Evolutionary conservation across 23 tunicate species (phyloP), one percentile per base, ranked within the genome.

Genomic region (Diplosoma virens): DNA sequence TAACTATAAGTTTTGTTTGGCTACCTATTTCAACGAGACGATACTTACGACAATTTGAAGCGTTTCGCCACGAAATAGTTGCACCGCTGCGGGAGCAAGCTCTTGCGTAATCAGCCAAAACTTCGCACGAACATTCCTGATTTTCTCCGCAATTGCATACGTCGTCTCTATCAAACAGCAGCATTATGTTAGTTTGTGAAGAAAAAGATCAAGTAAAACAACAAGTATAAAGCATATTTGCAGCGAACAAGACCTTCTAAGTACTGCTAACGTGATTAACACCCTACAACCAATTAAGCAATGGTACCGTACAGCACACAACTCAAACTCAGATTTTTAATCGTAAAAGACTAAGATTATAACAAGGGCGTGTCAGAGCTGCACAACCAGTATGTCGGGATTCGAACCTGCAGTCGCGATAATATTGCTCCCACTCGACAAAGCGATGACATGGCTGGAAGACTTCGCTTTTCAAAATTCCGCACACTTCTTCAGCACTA

Each of bases 331-430:
- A n/a, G n/a, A n/a, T n/a, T n/a, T n/a, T n/a, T n/a, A n/a, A n/a
- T n/a, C n/a, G n/a, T n/a, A n/a, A n/a, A n/a, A n/a, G n/a, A n/a
- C n/a, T n/a, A n/a, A n/a, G n/a, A n/a, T n/a, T n/a, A n/a, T n/a
- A n/a, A n/a, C n/a, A n/a, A n/a, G n/a, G n/a, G n/a, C n/a, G n/a
- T n/a, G n/a, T n/a, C n/a, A n/a, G n/a, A n/a, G n/a, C n/a, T n/a
- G n/a, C n/a, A n/a, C n/a, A n/a, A n/a, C n/a, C n/a, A n/a, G n/a
- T n/a, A n/a, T n/a, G n/a, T n/a, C n/a, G n/a, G n/a, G n/a, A n/a
- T n/a, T n/a, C n/a, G n/a, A n/a, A 92, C 97, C 89, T 80, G 97
- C 97, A 92, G 58, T 84, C 87, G 75, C 71, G 58, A 75, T 85
- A 92, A 45, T 46, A 72, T 2, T 3, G 18, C 18, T 52, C 85